A percentile compares a stretch with the other conserved stretches of the same genome.
These are phyloP conservation scores for Coranthus polyacanthus DNA, from an alignment of 2,797 vertebrate species.

Conservation along the genomic window DNA sequence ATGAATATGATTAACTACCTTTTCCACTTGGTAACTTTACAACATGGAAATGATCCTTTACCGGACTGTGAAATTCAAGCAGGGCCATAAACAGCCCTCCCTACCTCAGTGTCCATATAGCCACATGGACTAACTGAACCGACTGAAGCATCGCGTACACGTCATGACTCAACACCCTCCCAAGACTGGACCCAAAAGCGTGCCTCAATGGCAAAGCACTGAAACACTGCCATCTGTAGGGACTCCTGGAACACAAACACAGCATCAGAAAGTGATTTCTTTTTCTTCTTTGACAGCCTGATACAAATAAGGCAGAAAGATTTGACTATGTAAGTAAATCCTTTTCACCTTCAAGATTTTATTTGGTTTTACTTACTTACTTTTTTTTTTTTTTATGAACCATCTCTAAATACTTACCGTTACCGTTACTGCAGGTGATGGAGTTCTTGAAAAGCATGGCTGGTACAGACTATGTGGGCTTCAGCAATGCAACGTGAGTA, in stretches of 20 bases:
- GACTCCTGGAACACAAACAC: not conserved
- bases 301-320: conserved; percentile 90
- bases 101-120: conserved; percentile 13
- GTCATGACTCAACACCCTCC: conserved; percentile 15
- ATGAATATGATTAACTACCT: conserved; percentile 11
- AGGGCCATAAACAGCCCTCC: conserved; percentile 45
- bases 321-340: conserved; percentile 91
- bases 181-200: not conserved
- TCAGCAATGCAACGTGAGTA: conserved; percentile 94
- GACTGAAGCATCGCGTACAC: conserved; percentile 5
- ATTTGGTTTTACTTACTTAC: not conserved
- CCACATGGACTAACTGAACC: conserved; percentile 28
- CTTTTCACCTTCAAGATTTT: conserved; percentile 12
- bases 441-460: conserved; percentile 90
- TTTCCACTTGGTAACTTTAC: conserved; percentile 48
- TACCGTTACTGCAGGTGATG: conserved; percentile 84
- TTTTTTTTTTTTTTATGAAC: conserved; percentile 2
- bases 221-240: conserved; percentile 78
- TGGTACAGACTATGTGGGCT: conserved; percentile 90
- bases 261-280: conserved; percentile 13
- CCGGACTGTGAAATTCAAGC: conserved; percentile 64
- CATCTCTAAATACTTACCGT: not conserved
- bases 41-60: conserved; percentile 42
- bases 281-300: conserved; percentile 79
- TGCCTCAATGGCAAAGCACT: conserved; percentile 34